Evolutionary conservation across 2,113 vertebrate species (phyloP).

Genomic region (Marmota monax): DNA sequence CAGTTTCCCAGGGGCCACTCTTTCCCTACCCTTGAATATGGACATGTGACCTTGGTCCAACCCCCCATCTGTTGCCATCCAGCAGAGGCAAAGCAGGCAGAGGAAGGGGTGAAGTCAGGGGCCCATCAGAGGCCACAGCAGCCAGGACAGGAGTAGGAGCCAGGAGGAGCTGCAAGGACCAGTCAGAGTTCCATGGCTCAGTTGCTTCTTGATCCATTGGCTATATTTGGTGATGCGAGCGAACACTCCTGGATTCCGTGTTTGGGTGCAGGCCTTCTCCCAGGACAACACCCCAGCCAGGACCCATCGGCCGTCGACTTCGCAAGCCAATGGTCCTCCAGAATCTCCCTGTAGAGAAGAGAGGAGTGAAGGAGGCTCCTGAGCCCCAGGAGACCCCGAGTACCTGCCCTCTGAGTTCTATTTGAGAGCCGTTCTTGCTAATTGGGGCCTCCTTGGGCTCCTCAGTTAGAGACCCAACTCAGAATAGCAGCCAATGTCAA

Average conservation of each 20-base stretch:
- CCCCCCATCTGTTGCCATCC: not conserved
- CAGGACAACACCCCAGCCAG: slow-evolving; percentile 92
- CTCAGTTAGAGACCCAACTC: not conserved
- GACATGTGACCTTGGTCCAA: not conserved
- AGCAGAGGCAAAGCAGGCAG: not conserved
- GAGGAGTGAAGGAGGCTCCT: not conserved
- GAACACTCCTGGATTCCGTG: slow-evolving; percentile 89
- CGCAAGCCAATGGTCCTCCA: slow-evolving; percentile 90
- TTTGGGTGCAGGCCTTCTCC: slow-evolving; percentile 88
- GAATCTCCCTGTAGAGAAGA: slow-evolving; percentile 88
- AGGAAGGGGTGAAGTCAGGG: not conserved
- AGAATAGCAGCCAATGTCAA: not conserved
- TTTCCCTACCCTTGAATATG: not conserved
- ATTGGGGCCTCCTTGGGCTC: not conserved
- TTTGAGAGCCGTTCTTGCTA: not conserved
- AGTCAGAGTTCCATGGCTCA: not conserved
- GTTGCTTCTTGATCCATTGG: slow-evolving; percentile 84
- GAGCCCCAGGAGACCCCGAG: not conserved
- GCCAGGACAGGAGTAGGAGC: not conserved
- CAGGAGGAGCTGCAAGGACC: not conserved
- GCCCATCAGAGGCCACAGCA: not conserved
- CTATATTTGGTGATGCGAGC: slow-evolving; percentile 86
- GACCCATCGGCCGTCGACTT: slow-evolving; percentile 87
- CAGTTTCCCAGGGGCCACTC: not conserved
- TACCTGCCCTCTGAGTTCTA: not conserved